Percentiles rank a stretch among this genome's conserved stretches.
Evolutionary conservation across 2,888 invertebrate genomes (phyloP).

Genomic region (Cistogaster globosa): DNA sequence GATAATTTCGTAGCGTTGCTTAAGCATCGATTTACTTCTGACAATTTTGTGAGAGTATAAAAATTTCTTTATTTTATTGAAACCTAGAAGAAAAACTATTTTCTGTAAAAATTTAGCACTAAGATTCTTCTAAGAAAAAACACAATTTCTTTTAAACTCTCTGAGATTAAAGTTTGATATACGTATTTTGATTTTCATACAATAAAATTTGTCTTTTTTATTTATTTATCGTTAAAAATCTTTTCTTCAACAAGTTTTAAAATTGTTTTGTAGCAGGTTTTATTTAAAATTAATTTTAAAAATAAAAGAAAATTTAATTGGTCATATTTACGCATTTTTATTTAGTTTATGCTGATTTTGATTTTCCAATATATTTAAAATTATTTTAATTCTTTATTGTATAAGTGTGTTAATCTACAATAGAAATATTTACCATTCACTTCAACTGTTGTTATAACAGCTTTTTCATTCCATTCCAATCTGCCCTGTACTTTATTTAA

Average conservation of each 20-base stretch:
- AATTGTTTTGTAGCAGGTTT: not conserved
- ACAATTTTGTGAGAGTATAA: too few species aligned
- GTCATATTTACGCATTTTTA: constrained; percentile 46
- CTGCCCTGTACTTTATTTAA: constrained; percentile 12
- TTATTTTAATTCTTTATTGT: constrained; percentile 33
- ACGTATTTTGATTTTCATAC: too few species aligned
- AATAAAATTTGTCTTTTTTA: not conserved
- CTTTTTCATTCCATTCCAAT: not conserved
- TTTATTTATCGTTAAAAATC: not conserved
- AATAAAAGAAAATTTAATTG: constrained; percentile 41
- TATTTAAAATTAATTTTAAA: not conserved
- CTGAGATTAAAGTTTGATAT: too few species aligned
- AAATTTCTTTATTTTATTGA: too few species aligned
- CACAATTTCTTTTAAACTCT: too few species aligned
- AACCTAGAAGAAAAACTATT: too few species aligned
- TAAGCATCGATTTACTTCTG: too few species aligned
- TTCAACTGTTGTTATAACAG: constrained; percentile 27
- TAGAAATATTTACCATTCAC: constrained; percentile 47
- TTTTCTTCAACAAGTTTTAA: constrained; percentile 17
- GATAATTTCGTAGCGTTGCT: too few species aligned
- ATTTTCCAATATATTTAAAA: constrained; percentile 16
- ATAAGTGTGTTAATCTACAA: constrained; percentile 3
- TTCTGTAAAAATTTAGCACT: too few species aligned
- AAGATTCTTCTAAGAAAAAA: too few species aligned
- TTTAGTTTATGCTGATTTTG: constrained; percentile 29